phyloP scores from a whole-genome alignment of 2,888 invertebrate species.

The Pachymerium ferrugineum region DNA sequence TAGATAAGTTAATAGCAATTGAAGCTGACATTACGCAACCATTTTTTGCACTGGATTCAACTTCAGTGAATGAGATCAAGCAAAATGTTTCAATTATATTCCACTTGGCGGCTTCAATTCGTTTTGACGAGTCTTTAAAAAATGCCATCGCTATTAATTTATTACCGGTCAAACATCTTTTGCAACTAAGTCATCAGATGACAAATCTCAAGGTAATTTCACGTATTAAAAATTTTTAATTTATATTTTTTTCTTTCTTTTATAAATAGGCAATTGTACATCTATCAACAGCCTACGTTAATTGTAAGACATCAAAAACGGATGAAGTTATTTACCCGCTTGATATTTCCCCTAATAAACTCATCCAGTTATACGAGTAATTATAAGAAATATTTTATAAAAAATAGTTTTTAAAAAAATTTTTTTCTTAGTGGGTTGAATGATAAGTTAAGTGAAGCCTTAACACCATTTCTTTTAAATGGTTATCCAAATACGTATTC shows the following conservation, averaged over 20 bases:
- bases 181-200: background rate
- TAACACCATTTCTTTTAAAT: too few relatives aligned
- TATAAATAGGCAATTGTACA: background rate
- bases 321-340: background rate
- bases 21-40: background rate
- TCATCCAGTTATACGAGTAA: background rate
- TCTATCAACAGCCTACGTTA: background rate
- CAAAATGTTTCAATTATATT: background rate
- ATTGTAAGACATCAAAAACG: background rate
- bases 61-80: background rate
- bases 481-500: background rate
- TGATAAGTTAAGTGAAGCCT: too few relatives aligned
- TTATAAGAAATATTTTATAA: too few relatives aligned
- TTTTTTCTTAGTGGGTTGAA: too few relatives aligned
- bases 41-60: background rate
- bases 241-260: background rate
- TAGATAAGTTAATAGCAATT: background rate
- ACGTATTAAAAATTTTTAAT: too few relatives aligned
- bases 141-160: background rate
- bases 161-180: background rate
- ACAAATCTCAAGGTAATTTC: background rate
- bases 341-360: background rate
- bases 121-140: background rate
- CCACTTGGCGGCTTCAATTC: background rate
- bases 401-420: too few relatives aligned